Evolutionary conservation across 2,888 invertebrate genomes (phyloP).

Genomic region (Prenolepis imparis): DNA sequence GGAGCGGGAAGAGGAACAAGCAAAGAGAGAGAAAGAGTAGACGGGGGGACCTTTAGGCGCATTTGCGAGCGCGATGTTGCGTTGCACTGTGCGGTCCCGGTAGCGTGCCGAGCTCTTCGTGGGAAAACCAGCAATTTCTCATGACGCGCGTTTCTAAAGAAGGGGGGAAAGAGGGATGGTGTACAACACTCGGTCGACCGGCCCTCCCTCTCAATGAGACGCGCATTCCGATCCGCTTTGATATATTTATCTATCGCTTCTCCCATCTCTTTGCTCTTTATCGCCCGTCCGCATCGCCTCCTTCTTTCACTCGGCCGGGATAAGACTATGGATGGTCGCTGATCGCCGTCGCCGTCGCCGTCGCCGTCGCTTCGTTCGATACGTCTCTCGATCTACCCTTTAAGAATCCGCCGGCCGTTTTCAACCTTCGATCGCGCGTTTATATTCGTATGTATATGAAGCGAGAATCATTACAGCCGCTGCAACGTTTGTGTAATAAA

Average conservation of each 20-base stretch:
- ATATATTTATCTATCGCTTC: conserved; percentile 65
- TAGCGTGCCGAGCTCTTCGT: conserved; percentile 63
- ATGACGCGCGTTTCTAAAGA: conserved; percentile 57
- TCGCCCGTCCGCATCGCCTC: conserved; percentile 48
- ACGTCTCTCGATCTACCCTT: conserved; percentile 31
- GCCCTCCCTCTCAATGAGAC: conserved; percentile 60
- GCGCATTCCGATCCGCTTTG: conserved; percentile 70
- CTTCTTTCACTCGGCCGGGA: conserved; percentile 37
- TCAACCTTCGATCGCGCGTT: conserved; percentile 41
- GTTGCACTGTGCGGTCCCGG: conserved; percentile 60
- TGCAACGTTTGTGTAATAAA: conserved; percentile 18
- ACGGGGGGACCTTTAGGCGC: conserved; percentile 51
- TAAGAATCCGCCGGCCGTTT: conserved; percentile 34
- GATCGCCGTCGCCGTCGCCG: conserved; percentile 26
- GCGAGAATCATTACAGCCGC: conserved; percentile 16
- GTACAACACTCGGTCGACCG: conserved; percentile 27
- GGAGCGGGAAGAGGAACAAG: conserved; percentile 48
- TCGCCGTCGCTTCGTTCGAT: conserved; percentile 35
- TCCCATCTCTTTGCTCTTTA: conserved; percentile 50
- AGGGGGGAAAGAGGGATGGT: background rate
- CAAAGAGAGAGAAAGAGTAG: conserved; percentile 11
- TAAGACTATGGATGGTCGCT: conserved; percentile 45
- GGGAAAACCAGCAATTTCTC: conserved; percentile 74
- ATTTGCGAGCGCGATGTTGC: conserved; percentile 49
- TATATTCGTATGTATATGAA: conserved; percentile 24